Evolutionary conservation across 1,140 invertebrate genomes (phyloP).

Genomic region (Dendrolimus punctatus): DNA sequence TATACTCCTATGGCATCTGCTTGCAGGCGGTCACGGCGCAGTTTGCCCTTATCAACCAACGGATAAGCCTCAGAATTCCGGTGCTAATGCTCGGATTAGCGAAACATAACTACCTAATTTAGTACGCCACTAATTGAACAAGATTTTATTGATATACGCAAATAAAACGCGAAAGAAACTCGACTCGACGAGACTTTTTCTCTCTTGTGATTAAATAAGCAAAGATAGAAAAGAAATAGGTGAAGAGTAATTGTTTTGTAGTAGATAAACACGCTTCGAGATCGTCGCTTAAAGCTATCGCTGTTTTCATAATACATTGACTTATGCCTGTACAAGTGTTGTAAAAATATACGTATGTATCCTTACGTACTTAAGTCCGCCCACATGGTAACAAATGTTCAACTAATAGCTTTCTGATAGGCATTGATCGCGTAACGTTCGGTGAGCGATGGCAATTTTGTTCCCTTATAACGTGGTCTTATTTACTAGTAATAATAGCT

Average conservation of each 20-base stretch:
- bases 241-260: conserved; percentile 4
- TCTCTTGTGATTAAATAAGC: conserved; percentile 8
- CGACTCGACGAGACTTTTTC: conserved; percentile 1
- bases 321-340: conserved; percentile 3
- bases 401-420: conserved; percentile 36
- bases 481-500: conserved; percentile 40
- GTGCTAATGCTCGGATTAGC: no score
- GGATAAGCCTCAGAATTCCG: no score
- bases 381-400: conserved; percentile 20
- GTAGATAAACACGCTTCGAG: background rate
- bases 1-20: no score
- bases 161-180: no score
- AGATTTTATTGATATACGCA: no score
- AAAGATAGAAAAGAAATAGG: conserved; percentile 7
- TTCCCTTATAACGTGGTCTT: conserved; percentile 27
- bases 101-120: no score
- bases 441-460: conserved; percentile 17
- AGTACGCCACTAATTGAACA: no score
- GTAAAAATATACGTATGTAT: conserved; percentile 5
- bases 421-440: conserved; percentile 23
- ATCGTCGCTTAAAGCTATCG: background rate
- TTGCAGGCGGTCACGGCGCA: no score
- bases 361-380: background rate
- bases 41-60: no score
- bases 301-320: conserved; percentile 1